These are phyloP conservation scores for Temnothorax curvispinosus DNA, from an alignment of 1,140 invertebrate genomes.

Conservation along the genomic window DNA sequence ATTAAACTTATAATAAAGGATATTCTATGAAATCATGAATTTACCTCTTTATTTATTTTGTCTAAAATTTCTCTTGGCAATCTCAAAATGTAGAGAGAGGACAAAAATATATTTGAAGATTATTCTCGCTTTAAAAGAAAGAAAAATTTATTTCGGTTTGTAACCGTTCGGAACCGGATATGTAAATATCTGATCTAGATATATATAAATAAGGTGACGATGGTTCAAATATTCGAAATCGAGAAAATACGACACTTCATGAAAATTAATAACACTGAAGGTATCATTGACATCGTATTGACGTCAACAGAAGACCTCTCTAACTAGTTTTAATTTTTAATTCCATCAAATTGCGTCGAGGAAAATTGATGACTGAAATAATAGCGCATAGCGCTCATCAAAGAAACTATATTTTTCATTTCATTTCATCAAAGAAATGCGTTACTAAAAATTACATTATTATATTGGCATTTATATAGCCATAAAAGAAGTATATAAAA, in stretches of 20 bases:
- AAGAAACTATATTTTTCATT: not conserved
- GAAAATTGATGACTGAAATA: not conserved
- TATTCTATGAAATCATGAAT: not conserved
- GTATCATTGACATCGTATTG: not conserved
- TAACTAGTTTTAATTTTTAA: not conserved
- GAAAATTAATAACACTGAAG: not conserved
- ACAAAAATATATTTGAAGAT: not conserved
- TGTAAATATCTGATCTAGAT: too few species aligned
- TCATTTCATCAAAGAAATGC: not conserved
- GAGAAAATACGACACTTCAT: not conserved
- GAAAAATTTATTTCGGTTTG: too few species aligned
- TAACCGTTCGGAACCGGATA: too few species aligned
- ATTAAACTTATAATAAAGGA: not conserved
- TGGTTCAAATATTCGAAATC: too few species aligned
- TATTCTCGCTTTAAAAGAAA: not conserved
- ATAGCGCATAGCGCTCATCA: not conserved
- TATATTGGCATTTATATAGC: not conserved
- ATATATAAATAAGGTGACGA: too few species aligned
- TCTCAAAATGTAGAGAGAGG: too few species aligned
- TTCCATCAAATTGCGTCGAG: not conserved
- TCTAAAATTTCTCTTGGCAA: too few species aligned
- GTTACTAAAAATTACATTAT: not conserved
- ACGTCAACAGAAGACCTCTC: not conserved
- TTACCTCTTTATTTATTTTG: not conserved
- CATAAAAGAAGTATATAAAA: not conserved